These are phyloP conservation scores for Hyperopisus bebe DNA, from an alignment of 2,113 vertebrate genomes.

Conservation along the genomic window DNA sequence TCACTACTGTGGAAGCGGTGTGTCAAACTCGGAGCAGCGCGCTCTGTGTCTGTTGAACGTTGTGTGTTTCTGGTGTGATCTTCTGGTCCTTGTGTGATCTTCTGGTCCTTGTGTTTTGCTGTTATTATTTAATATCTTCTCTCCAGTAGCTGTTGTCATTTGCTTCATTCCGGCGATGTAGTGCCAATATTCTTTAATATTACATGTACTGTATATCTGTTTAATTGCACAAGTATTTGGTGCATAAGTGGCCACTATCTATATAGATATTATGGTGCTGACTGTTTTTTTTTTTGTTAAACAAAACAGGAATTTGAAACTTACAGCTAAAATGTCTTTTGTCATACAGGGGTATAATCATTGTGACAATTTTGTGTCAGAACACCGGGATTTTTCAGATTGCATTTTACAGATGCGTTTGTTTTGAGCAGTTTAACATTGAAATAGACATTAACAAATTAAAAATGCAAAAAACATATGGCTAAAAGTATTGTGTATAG, in stretches of 20 bases:
- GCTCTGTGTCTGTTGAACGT: neutral
- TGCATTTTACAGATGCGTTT: conserved; percentile 56
- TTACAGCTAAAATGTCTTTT: conserved; percentile 52
- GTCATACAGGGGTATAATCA: conserved; percentile 61
- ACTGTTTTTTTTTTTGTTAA: conserved; percentile 50
- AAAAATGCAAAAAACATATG: conserved; percentile 47
- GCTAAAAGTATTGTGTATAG: conserved; percentile 41
- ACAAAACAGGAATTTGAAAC: neutral
- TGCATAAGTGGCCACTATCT: conserved; percentile 57
- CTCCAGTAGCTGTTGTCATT: conserved; percentile 44
- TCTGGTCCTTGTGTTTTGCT: conserved; percentile 10
- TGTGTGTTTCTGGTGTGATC: conserved; percentile 16
- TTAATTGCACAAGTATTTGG: conserved; percentile 62
- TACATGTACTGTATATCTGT: conserved; percentile 63
- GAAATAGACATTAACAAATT: conserved; percentile 53
- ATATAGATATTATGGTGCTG: conserved; percentile 73
- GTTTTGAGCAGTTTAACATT: conserved; percentile 57
- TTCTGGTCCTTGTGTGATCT: neutral
- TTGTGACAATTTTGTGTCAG: conserved; percentile 43
- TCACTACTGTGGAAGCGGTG: conserved; percentile 43
- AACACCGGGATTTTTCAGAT: conserved; percentile 48
- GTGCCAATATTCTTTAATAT: conserved; percentile 54
- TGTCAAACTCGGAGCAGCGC: conserved; percentile 38
- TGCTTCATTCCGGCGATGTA: conserved; percentile 46
- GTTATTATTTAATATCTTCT: conserved; percentile 55